Evolutionary conservation across 1,140 invertebrate genomes (phyloP).

Genomic region (Tenebrio molitor): DNA sequence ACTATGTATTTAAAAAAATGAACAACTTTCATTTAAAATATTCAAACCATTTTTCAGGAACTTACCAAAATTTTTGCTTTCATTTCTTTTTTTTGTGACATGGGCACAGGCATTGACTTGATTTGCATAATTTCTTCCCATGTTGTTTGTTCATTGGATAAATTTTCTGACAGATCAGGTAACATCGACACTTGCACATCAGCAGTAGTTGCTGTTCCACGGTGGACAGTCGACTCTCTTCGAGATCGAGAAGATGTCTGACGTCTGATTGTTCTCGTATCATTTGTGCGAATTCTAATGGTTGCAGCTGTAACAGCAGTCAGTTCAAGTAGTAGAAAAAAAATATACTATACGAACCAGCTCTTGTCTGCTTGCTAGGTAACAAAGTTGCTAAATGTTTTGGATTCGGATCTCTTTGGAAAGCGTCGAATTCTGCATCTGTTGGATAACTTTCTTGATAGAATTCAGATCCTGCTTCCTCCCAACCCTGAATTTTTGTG

Average conservation of each 20-base stretch:
- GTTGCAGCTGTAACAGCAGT: conserved; percentile 58
- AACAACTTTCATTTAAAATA: too few species aligned
- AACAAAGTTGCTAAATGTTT: conserved; percentile 80
- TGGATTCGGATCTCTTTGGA: conserved; percentile 79
- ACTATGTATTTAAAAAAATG: too few species aligned
- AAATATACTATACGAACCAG: conserved; percentile 57
- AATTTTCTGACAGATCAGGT: conserved; percentile 83
- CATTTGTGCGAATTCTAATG: conserved; percentile 67
- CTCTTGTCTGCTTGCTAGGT: conserved; percentile 82
- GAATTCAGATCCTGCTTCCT: conserved; percentile 88
- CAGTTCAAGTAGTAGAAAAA: not conserved
- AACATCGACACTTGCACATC: conserved; percentile 82
- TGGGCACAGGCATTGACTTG: conserved; percentile 84
- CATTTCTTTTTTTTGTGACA: conserved; percentile 84
- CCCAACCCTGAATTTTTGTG: conserved; percentile 77
- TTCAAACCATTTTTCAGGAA: too few species aligned
- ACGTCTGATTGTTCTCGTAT: conserved; percentile 64
- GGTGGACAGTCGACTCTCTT: conserved; percentile 73
- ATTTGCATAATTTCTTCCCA: conserved; percentile 91
- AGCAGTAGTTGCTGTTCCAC: conserved; percentile 74
- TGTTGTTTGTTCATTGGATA: conserved; percentile 85
- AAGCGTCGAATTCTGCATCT: conserved; percentile 74
- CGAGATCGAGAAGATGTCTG: conserved; percentile 76
- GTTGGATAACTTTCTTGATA: conserved; percentile 88
- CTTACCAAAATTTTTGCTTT: conserved; percentile 85